phyloP scores from a whole-genome alignment of 30 jellyfish, hydroid and myxozoan genomes.

The Aurelia coerulea region DNA sequence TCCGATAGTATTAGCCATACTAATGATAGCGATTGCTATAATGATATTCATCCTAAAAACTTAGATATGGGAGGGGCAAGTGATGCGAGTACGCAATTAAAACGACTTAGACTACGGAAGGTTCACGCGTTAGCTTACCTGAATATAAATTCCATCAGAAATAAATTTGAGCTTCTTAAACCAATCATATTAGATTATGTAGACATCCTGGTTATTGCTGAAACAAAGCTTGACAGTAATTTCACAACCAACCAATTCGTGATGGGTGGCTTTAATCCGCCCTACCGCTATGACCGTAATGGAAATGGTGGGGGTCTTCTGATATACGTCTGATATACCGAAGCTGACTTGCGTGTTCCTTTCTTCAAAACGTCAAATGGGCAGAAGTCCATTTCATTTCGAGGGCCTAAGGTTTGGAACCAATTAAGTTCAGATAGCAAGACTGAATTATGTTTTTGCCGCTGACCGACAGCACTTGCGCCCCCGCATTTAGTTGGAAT shows the following conservation, averaged over 20 bases:
- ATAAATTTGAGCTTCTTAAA: conserved; percentile 20
- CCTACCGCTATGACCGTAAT: conserved; percentile 49
- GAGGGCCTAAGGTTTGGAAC: too few relatives aligned
- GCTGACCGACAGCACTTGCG: too few relatives aligned
- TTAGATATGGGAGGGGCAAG: conserved; percentile 33
- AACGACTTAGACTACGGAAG: conserved; percentile 23
- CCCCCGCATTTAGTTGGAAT: too few relatives aligned
- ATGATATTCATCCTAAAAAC: conserved; percentile 36
- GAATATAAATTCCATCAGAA: conserved; percentile 55
- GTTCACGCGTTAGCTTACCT: conserved; percentile 24
- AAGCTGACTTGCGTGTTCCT: too few relatives aligned
- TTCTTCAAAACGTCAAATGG: too few relatives aligned
- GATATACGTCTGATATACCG: too few relatives aligned
- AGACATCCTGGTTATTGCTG: conserved; percentile 38
- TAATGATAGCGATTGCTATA: conserved; percentile 13
- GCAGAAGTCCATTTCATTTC: too few relatives aligned
- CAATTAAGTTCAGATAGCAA: too few relatives aligned
- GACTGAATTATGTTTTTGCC: too few relatives aligned
- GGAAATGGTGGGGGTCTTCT: conserved; percentile 43
- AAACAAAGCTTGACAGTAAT: conserved; percentile 46
- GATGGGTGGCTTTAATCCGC: conserved; percentile 23
- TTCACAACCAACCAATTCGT: conserved; percentile 32
- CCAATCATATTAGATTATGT: conserved; percentile 16
- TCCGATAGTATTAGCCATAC: conserved; percentile 21
- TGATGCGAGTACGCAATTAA: conserved; percentile 32